Base-by-base conservation (phyloP, 2,888 invertebrate genomes). In the Drosophila mayaguana region DNA sequence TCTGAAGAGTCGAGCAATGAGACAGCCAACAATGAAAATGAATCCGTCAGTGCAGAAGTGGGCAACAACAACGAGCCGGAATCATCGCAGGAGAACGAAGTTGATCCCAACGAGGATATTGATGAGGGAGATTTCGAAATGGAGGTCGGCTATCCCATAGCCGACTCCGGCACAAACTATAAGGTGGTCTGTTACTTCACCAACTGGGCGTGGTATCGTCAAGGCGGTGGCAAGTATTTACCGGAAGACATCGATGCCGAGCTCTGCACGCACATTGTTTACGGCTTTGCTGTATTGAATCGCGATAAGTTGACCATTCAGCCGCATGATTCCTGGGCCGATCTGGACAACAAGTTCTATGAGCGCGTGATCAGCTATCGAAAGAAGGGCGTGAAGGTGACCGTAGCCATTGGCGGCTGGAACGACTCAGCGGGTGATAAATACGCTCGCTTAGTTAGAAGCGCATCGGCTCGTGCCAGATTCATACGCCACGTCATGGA, bases 171-270 rank as follows among this genome's bases (percentile, higher is more conserved):
- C 9, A 60, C 92, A 4, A 93, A 94, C 32, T 97, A 94, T 88
- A 97, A 97, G 93, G 95, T 97, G 0, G 96, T 98, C 6, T 98
- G 98, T 88, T 98, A 98, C 91, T 98, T 97, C 91, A 97, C 97
- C 0, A 98, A 98, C 90, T 98, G 98, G 98, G 97, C 98, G 32
- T 98, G 97, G 97, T 98, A 98, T 92, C 95, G 97, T 78, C 97
- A 96, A 85, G 96, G 96, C 0, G 94, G 95, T 66, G 97, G 97
- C 22, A 97, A 97, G 92, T 97, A 95, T 89, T 92, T 96, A 18
- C 97, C 97, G 0, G 95, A 95, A 72, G 95, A 98, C 88, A 97
- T 98, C 53, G 96, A 98, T 90, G 94, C 96, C 0, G 95, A 96
- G 51, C 94, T 98, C 9, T 98, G 98, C 89, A 97, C 98, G 0